A percentile compares a stretch with the other conserved stretches of the same genome.
phyloP scores from a whole-genome alignment of 2,888 invertebrate genomes.

The Salticus scenicus region DNA sequence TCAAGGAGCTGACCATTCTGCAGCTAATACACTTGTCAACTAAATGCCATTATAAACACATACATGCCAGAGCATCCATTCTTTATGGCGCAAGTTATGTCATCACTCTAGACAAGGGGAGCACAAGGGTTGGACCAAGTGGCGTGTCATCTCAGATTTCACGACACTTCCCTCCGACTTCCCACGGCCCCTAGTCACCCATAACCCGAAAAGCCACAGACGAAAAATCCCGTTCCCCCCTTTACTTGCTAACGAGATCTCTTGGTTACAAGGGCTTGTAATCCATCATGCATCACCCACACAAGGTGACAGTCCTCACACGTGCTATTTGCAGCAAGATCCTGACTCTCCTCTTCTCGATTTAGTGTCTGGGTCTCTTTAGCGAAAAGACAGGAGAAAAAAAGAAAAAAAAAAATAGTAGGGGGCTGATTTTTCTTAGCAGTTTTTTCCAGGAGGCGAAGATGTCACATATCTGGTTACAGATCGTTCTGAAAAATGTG shows the following conservation, averaged over 20 bases:
- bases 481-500: slow-evolving; percentile 1
- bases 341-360: neutral
- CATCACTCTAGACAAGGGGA: neutral
- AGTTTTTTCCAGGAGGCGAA: slow-evolving; percentile 1
- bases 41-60: neutral
- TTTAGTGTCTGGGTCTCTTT: neutral
- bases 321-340: slow-evolving; percentile 13
- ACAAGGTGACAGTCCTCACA: slow-evolving; percentile 58
- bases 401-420: neutral
- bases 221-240: slow-evolving; percentile 32
- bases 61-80: neutral
- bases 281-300: slow-evolving; percentile 64
- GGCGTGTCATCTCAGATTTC: slow-evolving; percentile 13
- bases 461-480: slow-evolving; percentile 7
- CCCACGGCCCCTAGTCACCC: slow-evolving; percentile 47
- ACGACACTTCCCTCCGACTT: neutral
- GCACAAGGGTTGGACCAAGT: neutral
- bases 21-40: neutral
- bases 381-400: neutral
- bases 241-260: slow-evolving; percentile 59
- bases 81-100: neutral
- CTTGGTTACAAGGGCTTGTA: slow-evolving; percentile 57
- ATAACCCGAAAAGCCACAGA: slow-evolving; percentile 43
- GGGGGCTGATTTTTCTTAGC: neutral
- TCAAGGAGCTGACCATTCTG: neutral